phyloP scores from a whole-genome alignment of 2,888 invertebrate species.

The Melolontha melolontha region DNA sequence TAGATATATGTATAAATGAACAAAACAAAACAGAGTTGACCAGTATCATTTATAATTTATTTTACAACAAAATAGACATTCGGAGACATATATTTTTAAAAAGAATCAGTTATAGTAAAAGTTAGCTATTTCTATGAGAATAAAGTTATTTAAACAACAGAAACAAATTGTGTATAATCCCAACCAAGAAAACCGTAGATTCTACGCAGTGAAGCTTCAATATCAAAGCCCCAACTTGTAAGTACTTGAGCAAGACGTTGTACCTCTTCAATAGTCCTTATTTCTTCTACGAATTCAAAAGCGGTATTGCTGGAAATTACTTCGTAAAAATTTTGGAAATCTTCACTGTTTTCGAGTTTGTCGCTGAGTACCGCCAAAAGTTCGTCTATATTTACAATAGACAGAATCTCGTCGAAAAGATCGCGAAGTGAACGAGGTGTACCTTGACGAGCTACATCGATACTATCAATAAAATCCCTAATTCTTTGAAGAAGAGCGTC shows the following conservation, averaged over 20 bases:
- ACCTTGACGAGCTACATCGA: no score
- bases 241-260: conserved; percentile 41
- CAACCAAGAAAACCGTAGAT: conserved; percentile 41
- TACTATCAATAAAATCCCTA: conserved; percentile 27
- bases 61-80: no score
- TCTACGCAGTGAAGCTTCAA: conserved; percentile 20
- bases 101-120: no score
- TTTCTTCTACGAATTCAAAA: conserved; percentile 49
- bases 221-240: conserved; percentile 24
- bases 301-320: conserved; percentile 48
- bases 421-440: no score
- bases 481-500: background rate
- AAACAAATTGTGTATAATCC: conserved; percentile 18
- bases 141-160: no score
- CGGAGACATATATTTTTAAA: no score
- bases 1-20: no score
- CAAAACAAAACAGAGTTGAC: no score
- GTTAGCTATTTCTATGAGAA: no score
- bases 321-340: conserved; percentile 50
- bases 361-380: conserved; percentile 46
- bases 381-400: no score
- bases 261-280: conserved; percentile 49
- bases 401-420: no score
- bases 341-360: conserved; percentile 49
- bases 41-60: no score